A percentile compares a stretch with the other conserved stretches of the same genome.
Conservation (phyloP, 2,888 invertebrate genomes). For the Drosophila quasianomalipes region DNA sequence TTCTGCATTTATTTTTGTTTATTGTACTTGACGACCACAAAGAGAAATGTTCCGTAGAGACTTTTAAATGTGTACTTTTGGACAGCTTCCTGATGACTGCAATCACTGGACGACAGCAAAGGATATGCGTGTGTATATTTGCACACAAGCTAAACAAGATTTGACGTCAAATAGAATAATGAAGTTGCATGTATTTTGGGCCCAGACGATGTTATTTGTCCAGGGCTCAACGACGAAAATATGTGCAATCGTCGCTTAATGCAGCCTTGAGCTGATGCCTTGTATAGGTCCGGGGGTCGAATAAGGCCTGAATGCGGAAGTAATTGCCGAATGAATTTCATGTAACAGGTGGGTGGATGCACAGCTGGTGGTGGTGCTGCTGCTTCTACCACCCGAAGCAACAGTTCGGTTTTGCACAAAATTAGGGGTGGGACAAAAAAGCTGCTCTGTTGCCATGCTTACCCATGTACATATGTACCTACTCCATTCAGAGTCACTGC, state of each 20-base stretch:
- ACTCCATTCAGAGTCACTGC: neutral
- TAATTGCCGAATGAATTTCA: conserved; percentile 52
- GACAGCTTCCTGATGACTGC: conserved; percentile 13
- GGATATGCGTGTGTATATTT: neutral
- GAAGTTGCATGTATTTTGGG: conserved; percentile 24
- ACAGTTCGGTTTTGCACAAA: conserved; percentile 44
- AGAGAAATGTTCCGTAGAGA: neutral
- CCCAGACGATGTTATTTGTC: conserved; percentile 1
- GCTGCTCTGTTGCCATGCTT: conserved; percentile 42
- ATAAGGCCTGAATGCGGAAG: conserved; percentile 19
- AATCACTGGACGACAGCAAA: neutral
- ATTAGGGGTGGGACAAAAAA: conserved; percentile 18
- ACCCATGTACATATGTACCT: conserved; percentile 7
- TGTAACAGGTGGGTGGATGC: conserved; percentile 51
- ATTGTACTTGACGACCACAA: conserved; percentile 23
- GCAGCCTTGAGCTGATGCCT: conserved; percentile 34
- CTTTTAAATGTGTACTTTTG: neutral
- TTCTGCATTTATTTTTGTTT: neutral
- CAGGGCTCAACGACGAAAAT: conserved; percentile 47
- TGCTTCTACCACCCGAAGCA: conserved; percentile 36
- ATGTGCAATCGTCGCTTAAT: conserved; percentile 39
- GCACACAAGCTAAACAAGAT: conserved; percentile 2
- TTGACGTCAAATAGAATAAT: conserved; percentile 54
- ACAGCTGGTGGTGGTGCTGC: conserved; percentile 6
- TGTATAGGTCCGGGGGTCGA: conserved; percentile 1